Evolutionary conservation across 2,888 invertebrate species (phyloP).

Genomic region (Timandra comae): DNA sequence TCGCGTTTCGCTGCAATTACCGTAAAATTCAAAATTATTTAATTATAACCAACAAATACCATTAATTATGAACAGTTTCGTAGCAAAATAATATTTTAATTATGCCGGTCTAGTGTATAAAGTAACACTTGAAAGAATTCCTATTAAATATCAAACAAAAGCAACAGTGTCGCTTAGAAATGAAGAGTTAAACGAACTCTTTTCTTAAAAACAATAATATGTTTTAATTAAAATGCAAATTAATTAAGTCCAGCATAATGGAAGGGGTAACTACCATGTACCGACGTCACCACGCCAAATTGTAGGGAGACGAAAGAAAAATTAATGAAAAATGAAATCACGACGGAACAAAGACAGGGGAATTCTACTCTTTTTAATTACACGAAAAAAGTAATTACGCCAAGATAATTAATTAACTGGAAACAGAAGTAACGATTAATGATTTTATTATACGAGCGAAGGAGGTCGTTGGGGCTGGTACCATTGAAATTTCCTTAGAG

Average conservation of each 20-base stretch:
- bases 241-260: constrained; percentile 72
- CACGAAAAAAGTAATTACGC: constrained; percentile 77
- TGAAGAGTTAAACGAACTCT: constrained; percentile 38
- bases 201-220: constrained; percentile 57
- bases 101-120: constrained; percentile 16
- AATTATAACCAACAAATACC: no score
- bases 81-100: constrained; percentile 13
- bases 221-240: constrained; percentile 74
- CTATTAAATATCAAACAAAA: constrained; percentile 31
- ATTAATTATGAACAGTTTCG: not conserved
- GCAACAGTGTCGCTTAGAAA: constrained; percentile 30
- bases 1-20: no score
- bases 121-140: constrained; percentile 19
- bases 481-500: constrained; percentile 60
- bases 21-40: no score
- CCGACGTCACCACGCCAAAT: constrained; percentile 69
- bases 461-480: constrained; percentile 63
- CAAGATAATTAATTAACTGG: constrained; percentile 78
- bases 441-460: constrained; percentile 77
- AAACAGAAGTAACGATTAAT: constrained; percentile 77
- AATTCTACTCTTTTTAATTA: constrained; percentile 77
- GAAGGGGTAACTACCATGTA: constrained; percentile 73
- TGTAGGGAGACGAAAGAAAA: constrained; percentile 80
- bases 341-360: constrained; percentile 74
- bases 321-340: constrained; percentile 77